Conservation (phyloP, 2,888 invertebrate genomes). For the Leptogaster cylindrica region DNA sequence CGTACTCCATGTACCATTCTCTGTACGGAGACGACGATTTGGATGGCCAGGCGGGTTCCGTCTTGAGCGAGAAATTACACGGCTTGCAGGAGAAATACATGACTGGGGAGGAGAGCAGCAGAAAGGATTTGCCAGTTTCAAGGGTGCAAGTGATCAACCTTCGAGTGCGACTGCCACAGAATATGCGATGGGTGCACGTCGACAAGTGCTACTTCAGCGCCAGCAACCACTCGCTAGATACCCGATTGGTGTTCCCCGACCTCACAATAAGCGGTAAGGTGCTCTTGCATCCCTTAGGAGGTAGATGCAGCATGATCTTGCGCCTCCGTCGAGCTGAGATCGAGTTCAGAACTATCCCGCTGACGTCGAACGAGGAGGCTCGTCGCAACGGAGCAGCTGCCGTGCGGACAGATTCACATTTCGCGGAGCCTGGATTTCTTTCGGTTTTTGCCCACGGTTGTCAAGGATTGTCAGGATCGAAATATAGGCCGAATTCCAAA, state of each 20-base stretch:
- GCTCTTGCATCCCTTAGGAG: slow-evolving; percentile 65
- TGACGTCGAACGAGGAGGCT: slow-evolving; percentile 50
- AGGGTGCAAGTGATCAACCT: slow-evolving; percentile 58
- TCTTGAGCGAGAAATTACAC: slow-evolving; percentile 43
- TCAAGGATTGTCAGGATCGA: slow-evolving; percentile 63
- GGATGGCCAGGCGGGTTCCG: slow-evolving; percentile 50
- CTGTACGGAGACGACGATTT: slow-evolving; percentile 53
- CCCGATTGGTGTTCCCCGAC: slow-evolving; percentile 78
- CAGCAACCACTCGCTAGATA: slow-evolving; percentile 75
- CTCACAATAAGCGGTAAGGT: slow-evolving; percentile 80
- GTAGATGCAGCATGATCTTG: slow-evolving; percentile 80
- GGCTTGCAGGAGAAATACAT: slow-evolving; percentile 5
- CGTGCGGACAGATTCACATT: slow-evolving; percentile 78
- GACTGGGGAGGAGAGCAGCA: not conserved
- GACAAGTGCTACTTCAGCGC: slow-evolving; percentile 80
- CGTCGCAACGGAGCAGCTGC: slow-evolving; percentile 55
- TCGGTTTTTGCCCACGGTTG: slow-evolving; percentile 87
- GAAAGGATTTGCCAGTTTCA: slow-evolving; percentile 48
- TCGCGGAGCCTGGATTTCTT: slow-evolving; percentile 83
- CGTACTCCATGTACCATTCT: slow-evolving; percentile 57
- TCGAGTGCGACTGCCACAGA: slow-evolving; percentile 70
- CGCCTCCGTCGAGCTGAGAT: slow-evolving; percentile 78
- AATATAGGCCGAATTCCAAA: slow-evolving; percentile 58
- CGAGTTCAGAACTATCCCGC: slow-evolving; percentile 76
- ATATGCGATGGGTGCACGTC: slow-evolving; percentile 73